Conservation (phyloP, 2,888 invertebrate species). For the Rutpela maculata region DNA sequence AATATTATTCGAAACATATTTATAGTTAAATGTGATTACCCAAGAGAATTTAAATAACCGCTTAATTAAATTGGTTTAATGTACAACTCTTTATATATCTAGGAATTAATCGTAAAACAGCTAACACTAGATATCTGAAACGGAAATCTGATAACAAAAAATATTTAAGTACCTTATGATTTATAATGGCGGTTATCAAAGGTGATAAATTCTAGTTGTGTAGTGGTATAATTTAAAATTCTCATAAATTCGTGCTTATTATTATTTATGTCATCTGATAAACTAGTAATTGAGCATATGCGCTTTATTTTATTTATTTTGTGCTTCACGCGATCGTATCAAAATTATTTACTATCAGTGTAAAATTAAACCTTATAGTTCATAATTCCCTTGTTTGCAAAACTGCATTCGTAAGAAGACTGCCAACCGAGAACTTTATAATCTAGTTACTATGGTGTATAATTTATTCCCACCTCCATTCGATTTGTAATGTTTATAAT, state of each 20-base stretch:
- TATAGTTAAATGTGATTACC: neutral
- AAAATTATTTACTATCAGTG: slow-evolving; percentile 8
- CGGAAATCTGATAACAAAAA: slow-evolving; percentile 1
- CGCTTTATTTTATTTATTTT: slow-evolving; percentile 49
- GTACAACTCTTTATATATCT: neutral
- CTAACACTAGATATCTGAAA: neutral
- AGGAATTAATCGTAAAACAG: neutral
- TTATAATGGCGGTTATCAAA: slow-evolving; percentile 18
- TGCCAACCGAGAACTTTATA: too few relatives aligned
- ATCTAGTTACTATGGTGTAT: too few relatives aligned
- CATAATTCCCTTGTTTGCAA: too few relatives aligned
- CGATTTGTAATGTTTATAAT: too few relatives aligned
- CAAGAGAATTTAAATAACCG: neutral
- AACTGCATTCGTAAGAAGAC: too few relatives aligned
- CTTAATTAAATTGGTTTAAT: neutral
- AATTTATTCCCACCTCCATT: too few relatives aligned
- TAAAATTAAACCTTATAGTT: too few relatives aligned
- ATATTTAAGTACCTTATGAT: neutral
- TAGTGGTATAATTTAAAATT: slow-evolving; percentile 48
- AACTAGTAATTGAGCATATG: slow-evolving; percentile 48
- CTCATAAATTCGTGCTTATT: slow-evolving; percentile 50
- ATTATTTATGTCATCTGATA: slow-evolving; percentile 54
- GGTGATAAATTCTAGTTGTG: slow-evolving; percentile 19
- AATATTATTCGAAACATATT: neutral
- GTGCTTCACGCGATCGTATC: slow-evolving; percentile 22